Evolutionary conservation across 2,888 invertebrate species (phyloP), one percentile per base, ranked within the genome.

Genomic region (Drosophila engyochracea): DNA sequence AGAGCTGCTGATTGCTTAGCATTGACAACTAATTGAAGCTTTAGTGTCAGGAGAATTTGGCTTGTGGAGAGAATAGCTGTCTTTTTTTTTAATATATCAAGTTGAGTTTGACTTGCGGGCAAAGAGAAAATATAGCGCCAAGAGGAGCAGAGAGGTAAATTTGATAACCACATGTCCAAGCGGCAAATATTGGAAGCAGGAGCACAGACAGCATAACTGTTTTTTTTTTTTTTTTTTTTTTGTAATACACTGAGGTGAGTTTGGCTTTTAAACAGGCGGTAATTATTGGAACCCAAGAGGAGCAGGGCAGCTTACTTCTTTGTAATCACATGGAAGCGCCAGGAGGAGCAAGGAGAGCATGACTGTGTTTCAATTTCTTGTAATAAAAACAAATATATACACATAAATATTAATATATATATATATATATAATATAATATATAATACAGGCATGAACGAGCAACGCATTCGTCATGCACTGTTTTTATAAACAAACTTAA

Each of bases 401-500:
- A 14, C 7, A n/a, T 35, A 44, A 5, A 14, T 28, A 51, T 44
- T 1, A 5, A 3, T 2, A n/a, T 19, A n/a, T 47, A 39, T 57
- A 39, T 7, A 28, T n/a, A 33, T 51, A 1, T 35, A 54, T 37
- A 19, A 9, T 5, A n/a, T 41, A 51, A 28, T 28, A 1, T 41
- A 51, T 9, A 30, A n/a, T 41, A 12, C 51, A 37, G 52, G 51
- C 59, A 47, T 28, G 28, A 25, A 51, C 37, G 44, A 47, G 53
- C n/a, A 22, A 25, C 44, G 12, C 51, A 51, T 59, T 57, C 41
- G 51, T 71, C 51, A 57, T 67, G 70, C 54, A 55, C 55, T 82
- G 61, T 61, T 70, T 79, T 64, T 70, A 69, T 76, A 70, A 72
- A 72, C 60, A 75, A 76, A 74, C 69, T 47, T 49, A 74, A 79